Conservation (phyloP, 2,113 vertebrate genomes). For the Caretta caretta region DNA sequence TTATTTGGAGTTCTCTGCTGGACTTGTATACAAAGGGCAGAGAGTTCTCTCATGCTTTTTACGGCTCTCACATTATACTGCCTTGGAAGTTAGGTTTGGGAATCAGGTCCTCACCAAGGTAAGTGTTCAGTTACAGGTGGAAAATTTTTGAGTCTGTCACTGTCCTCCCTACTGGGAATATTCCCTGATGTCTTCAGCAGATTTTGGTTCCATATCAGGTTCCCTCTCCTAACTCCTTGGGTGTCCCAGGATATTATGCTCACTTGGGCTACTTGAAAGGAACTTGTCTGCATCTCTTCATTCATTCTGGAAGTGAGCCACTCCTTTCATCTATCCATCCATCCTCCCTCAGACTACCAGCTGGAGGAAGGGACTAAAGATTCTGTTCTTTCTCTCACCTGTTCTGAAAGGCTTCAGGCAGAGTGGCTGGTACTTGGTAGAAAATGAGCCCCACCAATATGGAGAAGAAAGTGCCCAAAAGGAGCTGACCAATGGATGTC, state of each 20-base stretch:
- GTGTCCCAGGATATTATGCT: not conserved
- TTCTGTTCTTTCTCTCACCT: conserved; percentile 66
- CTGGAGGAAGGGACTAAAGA: not conserved
- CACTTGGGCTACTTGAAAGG: not conserved
- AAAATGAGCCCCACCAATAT: conserved; percentile 84
- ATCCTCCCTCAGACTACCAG: not conserved
- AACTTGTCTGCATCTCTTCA: not conserved
- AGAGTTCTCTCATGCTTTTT: not conserved
- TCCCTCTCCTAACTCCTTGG: too few species aligned
- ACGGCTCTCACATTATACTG: not conserved
- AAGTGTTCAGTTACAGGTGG: not conserved
- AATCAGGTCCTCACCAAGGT: not conserved
- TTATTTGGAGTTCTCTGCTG: not conserved
- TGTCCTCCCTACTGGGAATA: not conserved
- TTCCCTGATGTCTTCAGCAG: not conserved
- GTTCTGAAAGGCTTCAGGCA: conserved; percentile 84
- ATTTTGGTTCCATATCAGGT: not conserved
- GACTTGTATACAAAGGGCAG: not conserved
- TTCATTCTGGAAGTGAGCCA: not conserved
- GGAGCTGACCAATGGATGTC: conserved; percentile 80
- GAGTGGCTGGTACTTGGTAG: conserved; percentile 78
- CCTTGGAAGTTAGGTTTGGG: not conserved
- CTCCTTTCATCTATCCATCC: not conserved
- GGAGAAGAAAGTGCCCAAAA: conserved; percentile 78
- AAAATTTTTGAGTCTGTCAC: not conserved